Evolutionary conservation across 1,140 invertebrate species (phyloP).

Genomic region (Eulimnadia texana): DNA sequence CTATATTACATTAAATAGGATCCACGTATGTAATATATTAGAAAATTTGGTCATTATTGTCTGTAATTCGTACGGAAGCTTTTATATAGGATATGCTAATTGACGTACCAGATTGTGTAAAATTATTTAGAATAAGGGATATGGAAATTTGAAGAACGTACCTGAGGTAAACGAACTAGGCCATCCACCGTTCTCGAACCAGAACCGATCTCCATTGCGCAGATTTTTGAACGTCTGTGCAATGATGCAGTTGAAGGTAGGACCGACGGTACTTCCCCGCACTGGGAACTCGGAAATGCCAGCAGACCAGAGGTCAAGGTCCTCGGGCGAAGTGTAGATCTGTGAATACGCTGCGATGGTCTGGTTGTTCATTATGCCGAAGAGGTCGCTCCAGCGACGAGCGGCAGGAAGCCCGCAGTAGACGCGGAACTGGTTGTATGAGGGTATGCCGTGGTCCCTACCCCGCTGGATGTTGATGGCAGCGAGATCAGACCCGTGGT

Average conservation of each 20-base stretch:
- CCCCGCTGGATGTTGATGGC: constrained; percentile 34
- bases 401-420: constrained; percentile 50
- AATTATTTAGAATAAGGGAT: too few relatives aligned
- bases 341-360: constrained; percentile 22
- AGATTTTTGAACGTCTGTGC: too few relatives aligned
- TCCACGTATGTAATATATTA: constrained; percentile 29
- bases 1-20: too few relatives aligned
- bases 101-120: too few relatives aligned
- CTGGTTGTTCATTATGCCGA: constrained; percentile 22
- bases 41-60: constrained; percentile 30
- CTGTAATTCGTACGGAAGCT: constrained; percentile 18
- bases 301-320: constrained; percentile 33
- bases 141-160: constrained; percentile 23
- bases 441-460: constrained; percentile 33
- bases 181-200: too few relatives aligned
- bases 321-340: constrained; percentile 25
- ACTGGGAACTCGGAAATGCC: constrained; percentile 32
- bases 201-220: too few relatives aligned
- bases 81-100: constrained; percentile 10
- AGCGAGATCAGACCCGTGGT: constrained; percentile 33
- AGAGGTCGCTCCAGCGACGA: constrained; percentile 22
- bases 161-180: constrained; percentile 43
- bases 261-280: constrained; percentile 33
- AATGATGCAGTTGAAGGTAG: constrained; percentile 41
- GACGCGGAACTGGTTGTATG: constrained; percentile 32